Evolutionary conservation across 2,797 vertebrate genomes (phyloP).

Genomic region (Fratercula arctica): DNA sequence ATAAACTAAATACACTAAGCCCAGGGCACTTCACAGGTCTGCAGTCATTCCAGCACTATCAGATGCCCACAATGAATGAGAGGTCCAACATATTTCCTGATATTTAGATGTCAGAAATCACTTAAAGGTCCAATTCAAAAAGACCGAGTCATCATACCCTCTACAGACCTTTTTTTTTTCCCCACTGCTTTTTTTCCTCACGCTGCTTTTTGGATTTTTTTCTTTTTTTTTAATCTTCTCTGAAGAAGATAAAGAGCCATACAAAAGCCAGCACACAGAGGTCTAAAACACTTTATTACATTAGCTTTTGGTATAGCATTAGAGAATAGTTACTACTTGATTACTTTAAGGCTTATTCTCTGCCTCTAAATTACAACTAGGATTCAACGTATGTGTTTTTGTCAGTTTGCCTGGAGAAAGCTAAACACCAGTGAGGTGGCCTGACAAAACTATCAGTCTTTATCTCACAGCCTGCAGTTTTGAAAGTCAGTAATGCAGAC

Average conservation of each 20-base stretch:
- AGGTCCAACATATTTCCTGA: neutral
- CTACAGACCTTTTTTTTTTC: neutral
- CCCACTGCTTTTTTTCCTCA: neutral
- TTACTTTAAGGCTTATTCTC: neutral
- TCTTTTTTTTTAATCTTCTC: neutral
- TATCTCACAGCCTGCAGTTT: neutral
- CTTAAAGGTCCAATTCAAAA: neutral
- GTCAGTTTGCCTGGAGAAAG: neutral
- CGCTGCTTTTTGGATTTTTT: neutral
- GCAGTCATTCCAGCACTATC: neutral
- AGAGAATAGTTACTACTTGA: neutral
- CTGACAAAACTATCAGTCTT: constrained; percentile 3
- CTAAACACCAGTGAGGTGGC: neutral
- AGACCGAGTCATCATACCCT: accelerated
- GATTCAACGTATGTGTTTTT: neutral
- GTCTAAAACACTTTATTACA: neutral
- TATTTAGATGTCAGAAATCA: neutral
- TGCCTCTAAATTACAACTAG: neutral
- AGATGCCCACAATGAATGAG: neutral
- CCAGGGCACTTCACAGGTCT: neutral
- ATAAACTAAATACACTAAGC: neutral
- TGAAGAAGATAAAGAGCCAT: neutral
- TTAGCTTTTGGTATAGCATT: neutral
- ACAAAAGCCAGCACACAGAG: neutral
- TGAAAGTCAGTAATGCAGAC: neutral